Base-by-base conservation (phyloP, 1,140 invertebrate species). In the Heliconius congener region DNA sequence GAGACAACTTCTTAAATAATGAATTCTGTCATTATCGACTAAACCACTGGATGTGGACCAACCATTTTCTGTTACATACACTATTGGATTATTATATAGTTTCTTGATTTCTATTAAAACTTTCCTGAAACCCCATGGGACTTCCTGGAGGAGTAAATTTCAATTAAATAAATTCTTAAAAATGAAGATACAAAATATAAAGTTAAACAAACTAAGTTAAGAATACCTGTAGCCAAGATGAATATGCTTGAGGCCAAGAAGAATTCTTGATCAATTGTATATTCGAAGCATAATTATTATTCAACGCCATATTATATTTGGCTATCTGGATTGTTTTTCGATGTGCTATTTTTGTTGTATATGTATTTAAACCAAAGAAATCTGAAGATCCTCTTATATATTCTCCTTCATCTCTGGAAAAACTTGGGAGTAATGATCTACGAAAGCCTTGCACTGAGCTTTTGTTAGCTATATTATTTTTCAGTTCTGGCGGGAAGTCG, bases 291-390 rank as follows among this genome's bases (percentile, higher is more conserved):
- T 34, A 37, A 79, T 96, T 94, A 80, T 86, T 81, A 72, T 92
- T 94, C 0, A 95, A 96, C 3, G 95, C 95, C 27, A 90, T 83
- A 0, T 88, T 83, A 39, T 91, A 94, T 71, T 90, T 90, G 18
- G 89, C 92, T 0, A 94, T 72, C 77, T 95, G 73, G 19, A 87
- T 84, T 78, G 89, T 82, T 81, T 94, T 88, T 88, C 95, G 76
- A 72, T 88, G 95, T 57, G 95, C 85, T 77, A 91, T 52, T 42
- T 91, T 92, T 8, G 95, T 94, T 1, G 95, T 95, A 83, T 96
- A 97, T 16, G 95, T 91, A 79, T 96, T 96, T 1, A 97, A 80
- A n/a, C 96, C 96, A 71, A 96, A 95, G 90, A 96, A 96, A 84
- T 96, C 96, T 1, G 94, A 93, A 13, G 95, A 95, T 70, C 96